Evolutionary conservation across 2,113 vertebrate genomes (phyloP).

Genomic region (Trichomycterus rosablanca): DNA sequence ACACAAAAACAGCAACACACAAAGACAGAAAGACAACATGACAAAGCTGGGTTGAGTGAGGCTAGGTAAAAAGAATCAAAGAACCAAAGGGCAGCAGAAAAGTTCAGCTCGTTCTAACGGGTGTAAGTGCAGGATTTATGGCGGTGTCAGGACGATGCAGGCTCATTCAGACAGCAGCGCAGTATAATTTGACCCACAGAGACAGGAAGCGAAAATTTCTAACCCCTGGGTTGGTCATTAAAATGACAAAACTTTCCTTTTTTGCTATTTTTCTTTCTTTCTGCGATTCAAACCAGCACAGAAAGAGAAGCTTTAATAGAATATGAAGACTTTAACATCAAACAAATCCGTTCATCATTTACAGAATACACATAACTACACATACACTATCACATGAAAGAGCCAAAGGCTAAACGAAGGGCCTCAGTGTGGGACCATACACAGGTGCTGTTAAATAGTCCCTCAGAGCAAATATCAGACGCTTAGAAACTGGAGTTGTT

Average conservation of each 20-base stretch:
- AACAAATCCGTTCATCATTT: constrained; percentile 18
- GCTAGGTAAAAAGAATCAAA: constrained; percentile 9
- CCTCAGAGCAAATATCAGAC: not conserved
- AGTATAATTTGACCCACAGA: constrained; percentile 64
- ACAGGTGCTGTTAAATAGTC: not conserved
- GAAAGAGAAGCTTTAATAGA: constrained; percentile 12
- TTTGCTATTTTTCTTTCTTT: constrained; percentile 16
- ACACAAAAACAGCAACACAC: constrained; percentile 5
- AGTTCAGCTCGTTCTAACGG: constrained; percentile 21
- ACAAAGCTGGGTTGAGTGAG: not conserved
- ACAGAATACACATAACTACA: constrained; percentile 13
- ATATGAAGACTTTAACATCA: constrained; percentile 7
- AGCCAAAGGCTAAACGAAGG: constrained; percentile 7
- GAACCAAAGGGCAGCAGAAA: constrained; percentile 22
- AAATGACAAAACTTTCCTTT: constrained; percentile 39
- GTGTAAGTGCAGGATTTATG: constrained; percentile 57
- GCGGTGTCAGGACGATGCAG: constrained; percentile 48
- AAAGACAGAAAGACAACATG: constrained; percentile 38
- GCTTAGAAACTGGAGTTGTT: not conserved
- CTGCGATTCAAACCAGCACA: constrained; percentile 1
- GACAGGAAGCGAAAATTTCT: constrained; percentile 51
- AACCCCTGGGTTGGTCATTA: constrained; percentile 50
- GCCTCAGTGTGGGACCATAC: not conserved
- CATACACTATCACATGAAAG: not conserved
- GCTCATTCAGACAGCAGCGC: constrained; percentile 43